Conservation (phyloP, 2,797 vertebrate species). For the Enteromius trimaculatus region DNA sequence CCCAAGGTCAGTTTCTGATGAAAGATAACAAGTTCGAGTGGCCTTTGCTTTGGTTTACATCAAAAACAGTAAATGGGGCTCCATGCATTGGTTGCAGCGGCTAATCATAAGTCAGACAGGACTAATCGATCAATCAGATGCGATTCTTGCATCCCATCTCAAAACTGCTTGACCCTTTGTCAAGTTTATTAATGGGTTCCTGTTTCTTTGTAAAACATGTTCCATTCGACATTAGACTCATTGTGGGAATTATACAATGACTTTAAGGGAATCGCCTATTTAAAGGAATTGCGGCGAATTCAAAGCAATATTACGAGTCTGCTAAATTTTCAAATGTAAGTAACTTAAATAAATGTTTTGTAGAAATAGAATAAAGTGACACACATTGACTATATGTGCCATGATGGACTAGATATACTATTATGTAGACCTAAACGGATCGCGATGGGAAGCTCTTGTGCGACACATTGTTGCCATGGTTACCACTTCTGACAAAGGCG, state of each 20-base stretch:
- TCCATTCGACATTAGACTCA: too few species aligned
- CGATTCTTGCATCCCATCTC: not conserved
- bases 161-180: not conserved
- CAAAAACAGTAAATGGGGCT: not conserved
- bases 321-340: not conserved
- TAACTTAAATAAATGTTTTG: not conserved
- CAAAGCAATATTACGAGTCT: not conserved
- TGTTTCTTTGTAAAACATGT: too few species aligned
- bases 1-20: not conserved
- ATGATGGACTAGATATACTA: not conserved
- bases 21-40: not conserved
- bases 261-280: not conserved
- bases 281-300: not conserved
- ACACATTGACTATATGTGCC: too few species aligned
- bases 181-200: not conserved
- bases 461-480: not conserved
- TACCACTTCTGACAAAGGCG: not conserved
- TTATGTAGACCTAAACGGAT: not conserved
- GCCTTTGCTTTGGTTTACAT: too few species aligned
- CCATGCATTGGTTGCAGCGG: not conserved
- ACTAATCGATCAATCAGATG: constrained; percentile 13
- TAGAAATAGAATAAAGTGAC: not conserved
- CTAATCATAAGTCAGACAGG: constrained; percentile 3
- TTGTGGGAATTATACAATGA: not conserved
- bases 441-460: not conserved